These are phyloP conservation scores for Cheilosia variabilis DNA, from an alignment of 2,888 invertebrate genomes.

Conservation along the genomic window DNA sequence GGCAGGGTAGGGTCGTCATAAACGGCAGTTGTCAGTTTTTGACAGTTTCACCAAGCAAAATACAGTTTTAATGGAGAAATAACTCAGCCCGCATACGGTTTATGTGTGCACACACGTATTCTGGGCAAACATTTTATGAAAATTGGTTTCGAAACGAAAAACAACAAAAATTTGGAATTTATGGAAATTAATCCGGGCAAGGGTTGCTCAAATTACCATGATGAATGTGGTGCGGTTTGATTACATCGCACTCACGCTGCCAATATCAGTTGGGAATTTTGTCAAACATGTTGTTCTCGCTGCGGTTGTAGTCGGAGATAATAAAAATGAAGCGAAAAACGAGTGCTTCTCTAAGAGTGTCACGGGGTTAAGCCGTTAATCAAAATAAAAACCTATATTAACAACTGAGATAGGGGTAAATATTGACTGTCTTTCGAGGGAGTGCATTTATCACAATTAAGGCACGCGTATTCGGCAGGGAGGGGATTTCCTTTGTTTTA, in stretches of 20 bases:
- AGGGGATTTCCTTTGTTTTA: slow-evolving; percentile 23
- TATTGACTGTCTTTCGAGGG: slow-evolving; percentile 56
- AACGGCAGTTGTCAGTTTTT: slow-evolving; percentile 62
- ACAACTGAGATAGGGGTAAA: slow-evolving; percentile 71
- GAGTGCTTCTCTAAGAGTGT: slow-evolving; percentile 35
- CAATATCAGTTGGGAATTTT: slow-evolving; percentile 64
- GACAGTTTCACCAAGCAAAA: slow-evolving; percentile 35
- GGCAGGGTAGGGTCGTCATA: slow-evolving; percentile 43
- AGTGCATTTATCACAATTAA: slow-evolving; percentile 72
- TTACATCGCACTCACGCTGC: slow-evolving; percentile 47
- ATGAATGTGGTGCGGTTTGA: slow-evolving; percentile 64
- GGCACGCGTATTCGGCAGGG: slow-evolving; percentile 37
- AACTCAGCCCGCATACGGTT: slow-evolving; percentile 64
- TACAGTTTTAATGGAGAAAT: slow-evolving; percentile 46
- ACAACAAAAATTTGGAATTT: slow-evolving; percentile 52
- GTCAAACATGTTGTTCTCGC: slow-evolving; percentile 53
- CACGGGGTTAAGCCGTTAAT: slow-evolving; percentile 73
- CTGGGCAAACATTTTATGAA: slow-evolving; percentile 25
- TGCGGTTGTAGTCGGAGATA: slow-evolving; percentile 17
- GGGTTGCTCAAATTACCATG: slow-evolving; percentile 66
- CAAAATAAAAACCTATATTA: slow-evolving; percentile 68
- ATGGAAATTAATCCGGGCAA: slow-evolving; percentile 68
- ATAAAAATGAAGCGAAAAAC: slow-evolving; percentile 41
- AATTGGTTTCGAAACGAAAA: slow-evolving; percentile 5
- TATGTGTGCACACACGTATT: slow-evolving; percentile 23